Percentiles rank a stretch among this genome's conserved stretches.
Conservation (phyloP, 2,797 vertebrate species). For the Lepus townsendii region DNA sequence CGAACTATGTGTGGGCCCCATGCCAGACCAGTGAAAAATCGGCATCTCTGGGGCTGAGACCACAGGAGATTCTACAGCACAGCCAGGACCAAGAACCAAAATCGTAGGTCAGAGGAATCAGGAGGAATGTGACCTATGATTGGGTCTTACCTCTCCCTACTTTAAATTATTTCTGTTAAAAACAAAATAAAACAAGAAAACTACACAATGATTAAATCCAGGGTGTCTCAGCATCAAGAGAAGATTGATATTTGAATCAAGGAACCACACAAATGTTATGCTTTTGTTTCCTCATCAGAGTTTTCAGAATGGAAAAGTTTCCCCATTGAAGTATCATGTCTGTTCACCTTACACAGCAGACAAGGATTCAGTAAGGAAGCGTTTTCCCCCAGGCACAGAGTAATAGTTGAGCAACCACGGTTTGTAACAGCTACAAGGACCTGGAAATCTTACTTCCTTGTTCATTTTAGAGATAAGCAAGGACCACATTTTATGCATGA, state of each 20-base stretch:
- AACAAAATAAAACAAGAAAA: not conserved
- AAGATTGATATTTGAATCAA: not conserved
- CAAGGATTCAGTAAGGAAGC: conserved; percentile 39
- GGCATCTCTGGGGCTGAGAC: not conserved
- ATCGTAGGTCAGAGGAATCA: not conserved
- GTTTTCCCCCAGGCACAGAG: not conserved
- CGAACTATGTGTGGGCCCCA: not conserved
- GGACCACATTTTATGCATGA: conserved; percentile 21
- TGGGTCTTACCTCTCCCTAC: not conserved
- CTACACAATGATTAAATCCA: conserved; percentile 12
- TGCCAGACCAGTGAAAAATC: not conserved
- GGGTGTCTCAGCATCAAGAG: not conserved
- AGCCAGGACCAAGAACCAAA: not conserved
- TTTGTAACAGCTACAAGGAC: conserved; percentile 49
- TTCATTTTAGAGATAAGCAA: conserved; percentile 49
- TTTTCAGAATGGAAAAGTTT: conserved; percentile 47
- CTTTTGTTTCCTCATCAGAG: conserved; percentile 24
- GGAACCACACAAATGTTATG: not conserved
- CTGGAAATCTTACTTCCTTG: not conserved
- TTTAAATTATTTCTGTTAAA: conserved; percentile 1
- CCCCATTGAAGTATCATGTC: not conserved
- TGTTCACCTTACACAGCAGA: not conserved
- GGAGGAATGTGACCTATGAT: not conserved
- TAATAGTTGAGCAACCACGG: not conserved
- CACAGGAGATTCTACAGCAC: not conserved